Evolutionary conservation across 2,113 vertebrate genomes (phyloP).

Genomic region (Cepphus grylle): DNA sequence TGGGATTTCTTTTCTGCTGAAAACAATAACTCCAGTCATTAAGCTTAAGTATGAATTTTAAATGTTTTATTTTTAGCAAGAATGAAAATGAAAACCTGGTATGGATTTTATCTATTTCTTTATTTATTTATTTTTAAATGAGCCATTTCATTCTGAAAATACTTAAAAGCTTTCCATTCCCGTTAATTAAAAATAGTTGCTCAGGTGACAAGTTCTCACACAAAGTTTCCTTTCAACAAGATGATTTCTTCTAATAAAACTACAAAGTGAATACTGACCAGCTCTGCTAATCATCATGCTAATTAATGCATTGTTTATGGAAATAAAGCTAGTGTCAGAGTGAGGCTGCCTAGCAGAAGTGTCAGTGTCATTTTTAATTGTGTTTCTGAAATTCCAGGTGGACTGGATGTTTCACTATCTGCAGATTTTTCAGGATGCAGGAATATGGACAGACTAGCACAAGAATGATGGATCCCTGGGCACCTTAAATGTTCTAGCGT

Average conservation of each 20-base stretch:
- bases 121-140: neutral
- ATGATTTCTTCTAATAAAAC: neutral
- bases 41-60: neutral
- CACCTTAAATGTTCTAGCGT: neutral
- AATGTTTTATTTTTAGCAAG: neutral
- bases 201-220: neutral
- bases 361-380: neutral
- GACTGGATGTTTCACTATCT: neutral
- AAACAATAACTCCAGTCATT: neutral
- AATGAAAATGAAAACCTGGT: neutral
- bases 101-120: neutral
- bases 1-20: neutral
- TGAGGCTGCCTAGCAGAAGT: neutral
- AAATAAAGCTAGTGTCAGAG: neutral
- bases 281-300: neutral
- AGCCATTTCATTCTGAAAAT: neutral
- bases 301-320: neutral
- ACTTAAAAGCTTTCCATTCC: neutral
- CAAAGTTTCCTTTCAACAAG: neutral
- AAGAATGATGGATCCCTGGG: neutral
- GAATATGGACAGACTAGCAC: neutral
- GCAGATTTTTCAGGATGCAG: neutral
- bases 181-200: neutral
- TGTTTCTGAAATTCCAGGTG: neutral
- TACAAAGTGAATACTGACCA: neutral